These are phyloP conservation scores for Sprattus sprattus DNA, from an alignment of 2,113 vertebrate genomes.

Conservation along the genomic window DNA sequence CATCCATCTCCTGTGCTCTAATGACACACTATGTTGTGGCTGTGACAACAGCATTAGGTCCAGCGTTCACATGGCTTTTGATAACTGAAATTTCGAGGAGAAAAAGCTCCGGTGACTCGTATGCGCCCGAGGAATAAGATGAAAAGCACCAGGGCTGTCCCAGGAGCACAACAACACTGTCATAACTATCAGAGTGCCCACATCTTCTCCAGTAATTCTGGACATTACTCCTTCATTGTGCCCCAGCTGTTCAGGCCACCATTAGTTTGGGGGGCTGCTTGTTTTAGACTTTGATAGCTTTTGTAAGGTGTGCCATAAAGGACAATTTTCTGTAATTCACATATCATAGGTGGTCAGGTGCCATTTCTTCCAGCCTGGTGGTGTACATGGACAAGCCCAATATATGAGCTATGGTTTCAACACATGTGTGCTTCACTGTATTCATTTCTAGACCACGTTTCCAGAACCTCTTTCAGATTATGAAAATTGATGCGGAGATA, in stretches of 20 bases:
- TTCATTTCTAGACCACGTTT: constrained; percentile 23
- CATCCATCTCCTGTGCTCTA: constrained; percentile 60
- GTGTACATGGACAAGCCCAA: background rate
- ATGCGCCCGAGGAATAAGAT: constrained; percentile 84
- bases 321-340: constrained; percentile 57
- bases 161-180: constrained; percentile 74
- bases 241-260: constrained; percentile 70
- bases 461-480: background rate
- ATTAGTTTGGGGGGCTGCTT: constrained; percentile 58
- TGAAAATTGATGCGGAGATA: constrained; percentile 36
- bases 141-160: constrained; percentile 84
- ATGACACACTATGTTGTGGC: constrained; percentile 65
- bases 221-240: constrained; percentile 75
- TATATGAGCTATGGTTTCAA: background rate
- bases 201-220: constrained; percentile 80
- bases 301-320: constrained; percentile 61
- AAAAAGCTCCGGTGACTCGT: constrained; percentile 75
- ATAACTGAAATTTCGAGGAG: constrained; percentile 88
- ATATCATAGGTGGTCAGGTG: constrained; percentile 35
- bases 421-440: background rate
- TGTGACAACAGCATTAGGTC: constrained; percentile 67
- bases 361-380: background rate
- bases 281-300: constrained; percentile 64
- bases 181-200: constrained; percentile 76
- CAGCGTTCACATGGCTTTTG: constrained; percentile 94